Base-by-base conservation (phyloP, 2,797 vertebrate genomes). In the Anomalospiza imberbis region DNA sequence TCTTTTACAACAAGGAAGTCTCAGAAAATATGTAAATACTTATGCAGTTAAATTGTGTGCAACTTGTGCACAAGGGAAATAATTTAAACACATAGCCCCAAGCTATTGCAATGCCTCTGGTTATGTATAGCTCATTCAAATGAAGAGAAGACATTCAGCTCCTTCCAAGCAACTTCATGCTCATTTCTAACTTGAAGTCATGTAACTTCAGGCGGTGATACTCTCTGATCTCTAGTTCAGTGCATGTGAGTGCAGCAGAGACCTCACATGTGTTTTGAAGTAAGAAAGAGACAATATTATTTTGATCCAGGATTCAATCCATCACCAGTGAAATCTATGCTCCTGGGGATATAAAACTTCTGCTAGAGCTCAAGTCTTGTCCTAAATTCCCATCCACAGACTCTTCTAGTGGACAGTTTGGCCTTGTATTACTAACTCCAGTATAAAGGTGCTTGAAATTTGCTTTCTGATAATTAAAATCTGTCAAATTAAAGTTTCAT, bases 21-120 rank as follows among this genome's bases (percentile, higher is more conserved):
- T 95, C 94, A 91, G 86, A 90, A 95, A 96, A 92, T 84, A 94
- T 93, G 82, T 92, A 96, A 93, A 95, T 92, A 58, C 82, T 79
- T 78, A 88, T 40, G 73, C 48, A 78, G 89, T 84, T 91, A 93
- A 95, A 91, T 63, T 57, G 70, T 57, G 51, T 76, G 91, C 79
- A 88, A 45, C 53, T 60, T 91, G 74, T 36, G 77, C 84, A 62
- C 29, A 62, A 71, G 70, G 22, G 53, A 91, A 95, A 88, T 75
- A 84, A 83, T 75, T 95, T 14, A 34, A 85, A 86, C 47, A 78
- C 36, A 70, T 21, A 84, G 76, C 91, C 92, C 20, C 79, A 54
- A 47, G 96, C 73, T 60, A 63, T 12, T 57, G 36, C 80, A 82
- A 26, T 54, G 55, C 42, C 87, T 95, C 86, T 92, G 87, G 81